Conservation (phyloP, 2,113 vertebrate genomes). For the Cygnus buccinator region DNA sequence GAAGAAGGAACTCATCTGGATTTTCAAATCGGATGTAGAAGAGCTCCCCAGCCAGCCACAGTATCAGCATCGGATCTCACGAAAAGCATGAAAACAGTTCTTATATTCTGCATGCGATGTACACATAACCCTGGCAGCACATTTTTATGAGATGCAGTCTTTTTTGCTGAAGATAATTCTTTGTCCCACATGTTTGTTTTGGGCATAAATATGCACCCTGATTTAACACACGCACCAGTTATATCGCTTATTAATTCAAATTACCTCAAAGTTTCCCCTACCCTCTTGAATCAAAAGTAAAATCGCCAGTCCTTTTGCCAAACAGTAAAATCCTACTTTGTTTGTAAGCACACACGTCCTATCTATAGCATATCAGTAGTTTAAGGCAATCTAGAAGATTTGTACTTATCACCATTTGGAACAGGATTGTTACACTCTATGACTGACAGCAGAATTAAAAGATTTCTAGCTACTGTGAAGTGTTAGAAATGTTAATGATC, state of each 20-base stretch:
- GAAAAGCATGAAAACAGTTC: neutral
- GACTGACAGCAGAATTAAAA: constrained; percentile 67
- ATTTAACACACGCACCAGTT: neutral
- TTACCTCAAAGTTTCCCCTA: neutral
- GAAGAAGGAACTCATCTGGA: neutral
- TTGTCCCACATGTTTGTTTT: constrained; percentile 5
- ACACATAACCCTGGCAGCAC: neutral
- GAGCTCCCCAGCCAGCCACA: neutral
- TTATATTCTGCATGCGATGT: neutral
- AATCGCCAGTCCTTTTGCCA: constrained; percentile 34
- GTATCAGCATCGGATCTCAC: neutral
- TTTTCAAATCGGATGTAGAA: neutral
- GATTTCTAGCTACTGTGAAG: constrained; percentile 32
- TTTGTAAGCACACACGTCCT: constrained; percentile 40
- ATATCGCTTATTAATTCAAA: constrained; percentile 26
- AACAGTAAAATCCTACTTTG: constrained; percentile 40
- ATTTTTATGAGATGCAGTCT: neutral
- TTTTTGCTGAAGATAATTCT: neutral
- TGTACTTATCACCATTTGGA: constrained; percentile 64
- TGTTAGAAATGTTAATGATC: constrained; percentile 61
- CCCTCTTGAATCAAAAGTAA: constrained; percentile 32
- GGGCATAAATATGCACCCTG: neutral
- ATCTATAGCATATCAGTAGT: constrained; percentile 69
- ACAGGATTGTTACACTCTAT: constrained; percentile 62
- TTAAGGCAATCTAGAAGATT: constrained; percentile 73